A percentile compares a stretch with the other conserved stretches of the same genome.
phyloP scores from a whole-genome alignment of 2,113 vertebrate species.

The Podarcis cretensis region DNA sequence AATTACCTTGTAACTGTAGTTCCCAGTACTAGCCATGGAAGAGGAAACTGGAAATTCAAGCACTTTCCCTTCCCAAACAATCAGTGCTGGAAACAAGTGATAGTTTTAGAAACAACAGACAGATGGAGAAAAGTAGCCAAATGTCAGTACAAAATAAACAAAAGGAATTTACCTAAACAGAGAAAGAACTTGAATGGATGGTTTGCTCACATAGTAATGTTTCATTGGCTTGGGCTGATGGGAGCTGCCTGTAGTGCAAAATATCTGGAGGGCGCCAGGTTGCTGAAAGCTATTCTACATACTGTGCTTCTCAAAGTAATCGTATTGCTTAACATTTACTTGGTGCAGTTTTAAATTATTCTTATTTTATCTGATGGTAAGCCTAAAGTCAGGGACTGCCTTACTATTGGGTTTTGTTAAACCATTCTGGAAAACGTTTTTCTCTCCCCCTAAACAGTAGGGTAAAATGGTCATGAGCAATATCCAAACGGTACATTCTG shows the following conservation, averaged over 20 bases:
- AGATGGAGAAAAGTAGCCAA: not conserved
- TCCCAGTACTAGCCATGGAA: not conserved
- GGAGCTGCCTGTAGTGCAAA: too few species aligned
- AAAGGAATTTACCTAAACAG: not conserved
- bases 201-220: not conserved
- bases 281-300: not conserved
- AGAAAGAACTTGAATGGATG: not conserved
- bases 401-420: too few species aligned
- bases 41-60: not conserved
- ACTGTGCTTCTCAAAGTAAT: not conserved
- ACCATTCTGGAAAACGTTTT: too few species aligned
- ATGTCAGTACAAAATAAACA: not conserved
- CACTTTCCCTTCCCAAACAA: not conserved
- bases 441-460: too few species aligned
- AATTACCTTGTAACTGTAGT: not conserved
- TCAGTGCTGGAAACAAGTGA: not conserved
- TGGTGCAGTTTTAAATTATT: too few species aligned
- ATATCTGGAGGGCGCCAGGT: too few species aligned
- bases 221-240: not conserved
- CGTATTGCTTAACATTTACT: not conserved
- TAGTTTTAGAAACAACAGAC: not conserved
- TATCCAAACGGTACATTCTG: too few species aligned
- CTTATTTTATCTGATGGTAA: too few species aligned
- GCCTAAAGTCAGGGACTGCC: too few species aligned
- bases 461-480: too few species aligned